phyloP scores from a whole-genome alignment of 2,888 invertebrate species.

The Nemurella pictetii region DNA sequence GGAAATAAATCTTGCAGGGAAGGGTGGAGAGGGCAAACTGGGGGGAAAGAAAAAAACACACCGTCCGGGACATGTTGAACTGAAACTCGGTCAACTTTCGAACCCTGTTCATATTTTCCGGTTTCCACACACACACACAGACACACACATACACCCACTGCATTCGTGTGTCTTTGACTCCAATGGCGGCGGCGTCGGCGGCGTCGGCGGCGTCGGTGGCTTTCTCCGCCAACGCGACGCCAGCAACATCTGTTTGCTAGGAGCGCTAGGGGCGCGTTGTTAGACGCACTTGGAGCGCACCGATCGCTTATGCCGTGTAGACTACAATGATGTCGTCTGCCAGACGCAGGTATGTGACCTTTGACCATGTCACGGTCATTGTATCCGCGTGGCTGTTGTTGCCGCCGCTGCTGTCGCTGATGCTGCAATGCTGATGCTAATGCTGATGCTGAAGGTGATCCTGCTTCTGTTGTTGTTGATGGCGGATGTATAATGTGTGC shows the following conservation, averaged over 20 bases:
- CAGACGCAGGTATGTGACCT: background rate
- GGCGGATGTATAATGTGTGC: background rate
- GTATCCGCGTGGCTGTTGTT: background rate
- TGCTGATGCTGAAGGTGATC: no score
- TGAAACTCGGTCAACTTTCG: conserved; percentile 13
- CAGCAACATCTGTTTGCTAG: background rate
- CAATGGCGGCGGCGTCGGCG: background rate
- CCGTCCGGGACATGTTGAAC: background rate
- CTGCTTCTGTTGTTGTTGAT: no score
- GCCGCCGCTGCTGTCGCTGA: background rate
- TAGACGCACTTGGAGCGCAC: background rate
- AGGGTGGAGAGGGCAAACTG: background rate
- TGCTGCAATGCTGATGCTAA: background rate
- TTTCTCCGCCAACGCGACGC: background rate
- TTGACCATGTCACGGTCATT: background rate
- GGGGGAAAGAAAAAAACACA: background rate
- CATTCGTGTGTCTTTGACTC: background rate
- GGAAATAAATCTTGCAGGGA: conserved; percentile 8
- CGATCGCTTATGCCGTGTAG: background rate
- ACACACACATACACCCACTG: background rate
- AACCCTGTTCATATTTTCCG: conserved; percentile 13
- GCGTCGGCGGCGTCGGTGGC: background rate
- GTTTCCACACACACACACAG: background rate
- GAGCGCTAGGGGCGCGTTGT: background rate
- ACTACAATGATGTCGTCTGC: background rate